Evolutionary conservation across 2,113 vertebrate species (phyloP).

Genomic region (Pimephales promelas): DNA sequence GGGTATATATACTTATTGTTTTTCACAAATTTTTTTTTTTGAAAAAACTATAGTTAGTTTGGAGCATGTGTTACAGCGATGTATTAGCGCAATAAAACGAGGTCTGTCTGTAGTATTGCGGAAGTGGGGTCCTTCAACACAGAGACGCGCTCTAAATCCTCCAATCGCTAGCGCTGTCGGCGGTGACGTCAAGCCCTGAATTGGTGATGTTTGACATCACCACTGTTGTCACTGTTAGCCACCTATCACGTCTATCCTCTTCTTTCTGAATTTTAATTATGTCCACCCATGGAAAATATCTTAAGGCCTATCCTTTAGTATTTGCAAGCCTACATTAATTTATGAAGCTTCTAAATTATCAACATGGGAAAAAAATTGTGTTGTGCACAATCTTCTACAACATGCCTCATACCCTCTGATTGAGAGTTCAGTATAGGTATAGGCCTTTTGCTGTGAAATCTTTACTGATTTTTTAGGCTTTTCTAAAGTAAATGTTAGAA

Average conservation of each 20-base stretch:
- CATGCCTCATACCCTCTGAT: too few relatives aligned
- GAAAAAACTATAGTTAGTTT: too few relatives aligned
- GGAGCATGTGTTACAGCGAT: not conserved
- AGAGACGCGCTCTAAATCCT: slow-evolving; percentile 48
- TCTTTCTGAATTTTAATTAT: not conserved
- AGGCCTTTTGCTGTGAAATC: too few relatives aligned
- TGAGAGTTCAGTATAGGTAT: too few relatives aligned
- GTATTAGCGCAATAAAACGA: not conserved
- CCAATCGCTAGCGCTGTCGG: slow-evolving; percentile 4
- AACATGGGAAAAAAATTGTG: too few relatives aligned
- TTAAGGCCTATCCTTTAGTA: too few relatives aligned
- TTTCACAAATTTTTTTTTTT: not conserved
- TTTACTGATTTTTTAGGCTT: not conserved
- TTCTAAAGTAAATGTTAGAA: too few relatives aligned
- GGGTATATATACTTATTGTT: not conserved
- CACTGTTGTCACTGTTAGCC: not conserved
- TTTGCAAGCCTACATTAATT: too few relatives aligned
- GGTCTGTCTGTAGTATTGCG: not conserved
- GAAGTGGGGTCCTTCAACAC: slow-evolving; percentile 59
- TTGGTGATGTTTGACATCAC: slow-evolving; percentile 29
- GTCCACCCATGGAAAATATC: not conserved
- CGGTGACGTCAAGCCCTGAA: slow-evolving; percentile 47
- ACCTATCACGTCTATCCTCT: slow-evolving; percentile 12
- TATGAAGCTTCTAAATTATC: too few relatives aligned
- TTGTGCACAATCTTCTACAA: too few relatives aligned